Base-by-base conservation (phyloP, 2,888 invertebrate species). In the Spicauda simplicius region DNA sequence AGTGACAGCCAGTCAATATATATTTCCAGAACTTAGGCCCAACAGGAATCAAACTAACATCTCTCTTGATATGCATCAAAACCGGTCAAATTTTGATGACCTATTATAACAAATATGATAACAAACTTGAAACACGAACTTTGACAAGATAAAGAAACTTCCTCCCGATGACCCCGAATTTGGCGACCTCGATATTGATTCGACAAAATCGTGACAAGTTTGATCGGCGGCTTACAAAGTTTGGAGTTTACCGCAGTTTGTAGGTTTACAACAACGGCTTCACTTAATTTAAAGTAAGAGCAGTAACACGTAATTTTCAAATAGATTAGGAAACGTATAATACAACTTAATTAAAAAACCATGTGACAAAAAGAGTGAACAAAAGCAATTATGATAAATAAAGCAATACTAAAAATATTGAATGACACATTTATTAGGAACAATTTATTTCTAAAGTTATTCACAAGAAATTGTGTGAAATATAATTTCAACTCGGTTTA, bases 131-230 rank as follows among this genome's bases (percentile, higher is more conserved):
- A 8, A 52, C 52, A 37, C 37, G 19, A 53, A 53, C 53, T 37
- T 48, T 12, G 61, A n/a, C 61, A 25, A 19, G 61, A 61, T 53
- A 61, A 61, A 61, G 33, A 52, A 60, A 60, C 50, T 60, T 60
- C 12, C 30, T 19, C 33, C 14, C n/a, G 19, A 60, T 53, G 61
- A 61, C 53, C 61, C n/a, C 53, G 33, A 37, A 16, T 16, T 56
- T 2, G n/a, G 10, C n/a, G 52, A 60, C 52, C 60, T 33, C 33
- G 52, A 52, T 60, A 60, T 61, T 20, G 61, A 61, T 61, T 61
- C 18, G 37, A 10, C 3, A 37, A 53, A 19, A n/a, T 50, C 18
- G 30, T 50, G 37, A 18, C 18, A 59, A 59, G 30, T 59, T 59
- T 59, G 59, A 30, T 59, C 11, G 7, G 25, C n/a, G 25, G n/a